phyloP scores from a whole-genome alignment of 2,888 invertebrate species.

The Drosophila nr. medialis region DNA sequence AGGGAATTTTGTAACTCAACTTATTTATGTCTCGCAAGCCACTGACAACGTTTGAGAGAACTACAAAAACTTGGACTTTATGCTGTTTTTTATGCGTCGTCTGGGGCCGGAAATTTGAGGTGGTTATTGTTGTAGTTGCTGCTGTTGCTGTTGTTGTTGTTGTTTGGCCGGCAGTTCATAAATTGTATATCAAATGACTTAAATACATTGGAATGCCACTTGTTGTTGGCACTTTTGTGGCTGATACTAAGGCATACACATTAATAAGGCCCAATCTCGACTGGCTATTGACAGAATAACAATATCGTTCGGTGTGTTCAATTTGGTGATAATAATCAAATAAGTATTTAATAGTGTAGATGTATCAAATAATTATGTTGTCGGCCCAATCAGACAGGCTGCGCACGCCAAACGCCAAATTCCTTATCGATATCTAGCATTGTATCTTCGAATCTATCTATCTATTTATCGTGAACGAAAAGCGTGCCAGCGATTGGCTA shows the following conservation, averaged over 20 bases:
- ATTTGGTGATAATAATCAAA: constrained; percentile 61
- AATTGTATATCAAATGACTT: constrained; percentile 74
- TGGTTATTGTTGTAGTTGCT: constrained; percentile 21
- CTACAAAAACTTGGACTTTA: constrained; percentile 12
- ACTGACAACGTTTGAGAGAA: constrained; percentile 4
- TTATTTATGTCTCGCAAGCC: background rate
- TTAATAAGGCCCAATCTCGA: constrained; percentile 10
- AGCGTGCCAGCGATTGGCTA: constrained; percentile 44
- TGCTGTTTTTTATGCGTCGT: constrained; percentile 12
- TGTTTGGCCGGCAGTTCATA: constrained; percentile 37
- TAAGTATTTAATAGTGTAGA: constrained; percentile 58
- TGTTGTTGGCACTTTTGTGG: constrained; percentile 5
- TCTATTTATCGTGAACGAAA: background rate
- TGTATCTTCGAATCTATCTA: background rate
- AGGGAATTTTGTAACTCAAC: constrained; percentile 2
- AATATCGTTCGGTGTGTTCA: constrained; percentile 53
- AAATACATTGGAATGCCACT: constrained; percentile 73
- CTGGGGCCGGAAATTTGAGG: constrained; percentile 18
- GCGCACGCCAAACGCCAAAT: constrained; percentile 24
- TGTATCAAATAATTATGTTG: constrained; percentile 60
- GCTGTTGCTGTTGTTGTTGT: constrained; percentile 1
- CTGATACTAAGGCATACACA: constrained; percentile 9
- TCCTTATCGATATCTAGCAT: constrained; percentile 8
- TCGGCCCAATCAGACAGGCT: constrained; percentile 25
- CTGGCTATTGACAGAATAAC: constrained; percentile 53